Base-by-base conservation (phyloP, 2,888 invertebrate genomes). In the Ichneumoninae sp. region DNA sequence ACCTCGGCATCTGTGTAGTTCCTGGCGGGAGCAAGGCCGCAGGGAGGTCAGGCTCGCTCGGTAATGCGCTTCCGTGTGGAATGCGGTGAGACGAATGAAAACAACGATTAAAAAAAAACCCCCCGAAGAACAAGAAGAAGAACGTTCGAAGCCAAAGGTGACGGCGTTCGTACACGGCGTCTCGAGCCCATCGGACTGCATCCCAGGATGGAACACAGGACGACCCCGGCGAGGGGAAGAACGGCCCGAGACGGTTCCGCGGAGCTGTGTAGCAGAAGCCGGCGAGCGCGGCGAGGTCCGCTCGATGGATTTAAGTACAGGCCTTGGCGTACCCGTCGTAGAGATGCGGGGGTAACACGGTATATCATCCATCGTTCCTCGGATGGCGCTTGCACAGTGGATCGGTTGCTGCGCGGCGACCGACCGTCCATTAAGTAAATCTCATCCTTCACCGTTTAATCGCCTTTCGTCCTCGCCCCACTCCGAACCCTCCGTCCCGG, bases 221-320 rank as follows among this genome's bases (percentile, higher is more conserved):
- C 68, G 33, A 44, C n/a, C 16, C 8, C 13, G 26, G 44, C 26
- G 26, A 33, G 36, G 33, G 33, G 33, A 52, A 62, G 60, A 30
- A 30, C 30, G 30, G 57, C 50, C 52, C 33, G n/a, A 69, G 72
- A 79, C 69, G 79, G 62, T 69, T 68, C 50, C 68, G 69, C 57
- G 70, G 77, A 66, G 78, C 81, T 71, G 80, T 76, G 57, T 50
- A 54, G 65, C 78, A 70, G 75, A 50, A 76, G 75, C 79, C 57
- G 70, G 68, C 30, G 57, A 75, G 78, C 75, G 78, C 75, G 70
- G 50, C 70, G 81, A 57, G 57, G 50, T 78, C 68, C 66, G 68
- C 75, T 76, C 74, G 82, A 69, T 78, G 77, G 84, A 83, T 86
- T 87, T 87, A 87, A 87, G 87, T 87, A 87, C 85, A 87, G 86